Base-by-base conservation (phyloP, 2,888 invertebrate species). In the Orchesella flavescens region DNA sequence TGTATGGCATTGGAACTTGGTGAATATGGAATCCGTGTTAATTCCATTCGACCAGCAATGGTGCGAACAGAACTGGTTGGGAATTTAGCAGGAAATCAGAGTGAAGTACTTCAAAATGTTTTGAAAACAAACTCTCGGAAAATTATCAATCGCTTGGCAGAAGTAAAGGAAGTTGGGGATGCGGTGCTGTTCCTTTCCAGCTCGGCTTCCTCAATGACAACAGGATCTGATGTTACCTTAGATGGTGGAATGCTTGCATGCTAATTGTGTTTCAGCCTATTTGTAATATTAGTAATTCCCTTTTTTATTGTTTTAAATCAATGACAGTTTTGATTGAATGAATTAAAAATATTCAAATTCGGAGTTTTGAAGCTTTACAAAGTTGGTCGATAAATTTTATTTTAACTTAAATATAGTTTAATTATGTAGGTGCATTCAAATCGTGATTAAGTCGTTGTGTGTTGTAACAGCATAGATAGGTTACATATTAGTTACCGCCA, bases 401-500 rank as follows among this genome's bases (percentile, higher is more conserved):
- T 57, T 57, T n/a, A 5, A 17, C 10, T 57, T 57, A 15, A 17
- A 19, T 57, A 57, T 7, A 15, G n/a, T 57, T 9, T 57, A 12
- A 57, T 57, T 57, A 21, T 24, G 7, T 61, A 21, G 3, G 21
- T 61, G 17, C 21, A 15, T 15, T 23, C 10, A 61, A 24, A 61
- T 10, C 21, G n/a, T n/a, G n/a, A n/a, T n/a, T n/a, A n/a, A n/a
- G n/a, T n/a, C n/a, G n/a, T n/a, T n/a, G n/a, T n/a, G n/a, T n/a
- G n/a, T n/a, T n/a, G n/a, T n/a, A n/a, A n/a, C n/a, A n/a, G n/a
- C n/a, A n/a, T n/a, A n/a, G n/a, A n/a, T n/a, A n/a, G 3, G 34
- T 34, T 34, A 34, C 34, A 55, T 15, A 4, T 55, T n/a, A 55
- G 17, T n/a, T 55, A 91, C 90, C 10, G 93, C 9, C 4, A 55